A percentile compares a stretch with the other conserved stretches of the same genome.
phyloP scores from a whole-genome alignment of 1,140 invertebrate species.

The Stratiolaelaps scimitus region DNA sequence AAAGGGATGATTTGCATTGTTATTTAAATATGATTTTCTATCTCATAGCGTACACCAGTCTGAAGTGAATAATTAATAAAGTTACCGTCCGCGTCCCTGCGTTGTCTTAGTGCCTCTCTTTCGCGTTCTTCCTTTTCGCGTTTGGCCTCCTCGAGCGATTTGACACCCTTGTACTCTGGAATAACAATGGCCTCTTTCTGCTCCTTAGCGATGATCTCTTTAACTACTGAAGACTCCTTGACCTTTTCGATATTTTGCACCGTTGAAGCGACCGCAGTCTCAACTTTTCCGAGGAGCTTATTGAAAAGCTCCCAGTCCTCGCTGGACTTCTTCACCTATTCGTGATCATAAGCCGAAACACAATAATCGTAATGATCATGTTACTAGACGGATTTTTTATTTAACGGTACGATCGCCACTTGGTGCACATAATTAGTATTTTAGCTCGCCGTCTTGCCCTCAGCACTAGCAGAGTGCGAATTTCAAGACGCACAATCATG shows the following conservation, averaged over 20 bases:
- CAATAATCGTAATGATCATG: not conserved
- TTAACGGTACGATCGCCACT: too few species aligned
- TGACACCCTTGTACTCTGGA: slow-evolving; percentile 20
- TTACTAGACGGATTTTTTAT: too few species aligned
- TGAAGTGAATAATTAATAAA: not conserved
- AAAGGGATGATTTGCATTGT: too few species aligned
- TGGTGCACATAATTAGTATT: too few species aligned
- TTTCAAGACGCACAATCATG: too few species aligned
- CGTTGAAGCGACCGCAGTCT: slow-evolving; percentile 7
- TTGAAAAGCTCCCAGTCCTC: slow-evolving; percentile 25
- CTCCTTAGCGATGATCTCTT: slow-evolving; percentile 20
- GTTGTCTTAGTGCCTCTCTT: slow-evolving; percentile 16
- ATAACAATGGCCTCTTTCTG: not conserved
- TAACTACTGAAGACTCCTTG: slow-evolving; percentile 9
- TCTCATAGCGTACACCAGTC: too few species aligned
- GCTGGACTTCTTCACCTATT: slow-evolving; percentile 21
- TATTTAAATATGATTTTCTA: too few species aligned
- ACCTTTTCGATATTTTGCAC: slow-evolving; percentile 9
- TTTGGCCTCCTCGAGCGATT: slow-evolving; percentile 20
- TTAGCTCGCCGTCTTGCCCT: too few species aligned
- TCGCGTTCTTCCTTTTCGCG: slow-evolving; percentile 21
- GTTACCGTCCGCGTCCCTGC: slow-evolving; percentile 18
- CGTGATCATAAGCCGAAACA: too few species aligned
- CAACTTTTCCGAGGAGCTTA: slow-evolving; percentile 14
- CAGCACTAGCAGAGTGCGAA: too few species aligned